These are phyloP conservation scores for Laticauda colubrina DNA, from an alignment of 2,113 vertebrate species.

Conservation along the genomic window DNA sequence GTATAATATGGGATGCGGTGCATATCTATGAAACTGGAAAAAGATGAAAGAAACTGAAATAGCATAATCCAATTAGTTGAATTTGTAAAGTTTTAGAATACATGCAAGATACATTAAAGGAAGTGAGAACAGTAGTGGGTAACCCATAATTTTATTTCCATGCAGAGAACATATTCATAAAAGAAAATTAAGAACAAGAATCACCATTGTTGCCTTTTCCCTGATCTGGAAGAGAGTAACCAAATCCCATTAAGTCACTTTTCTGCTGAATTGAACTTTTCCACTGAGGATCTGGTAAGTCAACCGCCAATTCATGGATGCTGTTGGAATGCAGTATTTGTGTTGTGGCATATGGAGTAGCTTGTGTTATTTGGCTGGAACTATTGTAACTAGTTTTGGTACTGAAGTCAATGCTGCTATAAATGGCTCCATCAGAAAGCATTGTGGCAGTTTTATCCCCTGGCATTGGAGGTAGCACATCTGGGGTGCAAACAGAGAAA, in stretches of 20 bases:
- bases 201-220: slow-evolving; percentile 98
- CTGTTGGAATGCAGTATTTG: slow-evolving; percentile 97
- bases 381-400: slow-evolving; percentile 95
- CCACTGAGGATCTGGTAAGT: slow-evolving; percentile 95
- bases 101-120: slow-evolving; percentile 61
- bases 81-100: slow-evolving; percentile 17
- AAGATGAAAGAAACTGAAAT: slow-evolving; percentile 46
- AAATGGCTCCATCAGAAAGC: slow-evolving; percentile 98
- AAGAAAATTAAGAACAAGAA: slow-evolving; percentile 52
- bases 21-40: slow-evolving; percentile 40
- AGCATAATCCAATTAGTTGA: slow-evolving; percentile 11
- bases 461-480: slow-evolving; percentile 81
- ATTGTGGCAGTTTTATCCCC: slow-evolving; percentile 94
- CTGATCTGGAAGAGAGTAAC: slow-evolving; percentile 95
- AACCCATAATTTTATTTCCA: slow-evolving; percentile 56
- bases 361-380: slow-evolving; percentile 90
- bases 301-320: slow-evolving; percentile 96
- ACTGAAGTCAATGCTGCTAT: slow-evolving; percentile 99
- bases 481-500: slow-evolving; percentile 71
- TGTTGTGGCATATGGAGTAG: slow-evolving; percentile 95
- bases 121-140: slow-evolving; percentile 37
- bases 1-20: slow-evolving; percentile 53
- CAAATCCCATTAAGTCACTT: slow-evolving; percentile 91
- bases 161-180: slow-evolving; percentile 49
- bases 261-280: slow-evolving; percentile 94